Evolutionary conservation across 92 coral and sea anemone genomes (phyloP), one percentile per base, ranked within the genome.

Genomic region (Siderastrea siderea): DNA sequence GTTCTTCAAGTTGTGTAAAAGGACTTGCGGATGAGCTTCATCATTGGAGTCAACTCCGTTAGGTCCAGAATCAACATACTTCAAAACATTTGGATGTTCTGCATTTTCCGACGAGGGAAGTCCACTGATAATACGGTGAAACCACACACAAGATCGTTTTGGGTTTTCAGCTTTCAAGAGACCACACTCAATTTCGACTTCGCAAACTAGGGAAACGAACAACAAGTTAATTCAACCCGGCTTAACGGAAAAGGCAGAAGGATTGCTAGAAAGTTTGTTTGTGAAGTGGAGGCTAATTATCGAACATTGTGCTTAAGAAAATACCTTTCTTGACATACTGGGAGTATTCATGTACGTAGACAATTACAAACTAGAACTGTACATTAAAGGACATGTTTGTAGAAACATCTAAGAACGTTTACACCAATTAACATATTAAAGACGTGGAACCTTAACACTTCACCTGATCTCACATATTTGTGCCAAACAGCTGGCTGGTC

Each of bases 401-500:
- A 26, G 38, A 26, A 26, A 26, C 38, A 26, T 26, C 38, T 26
- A 26, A 26, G 38, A 26, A 26, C 38, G 38, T 26, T 26, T 26
- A 26, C 38, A 26, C 38, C 38, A 26, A 26, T 26, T 26, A 26
- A 26, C 38, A 26, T 26, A 26, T 26, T 26, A 26, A 26, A 26
- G 38, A 26, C 38, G 38, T 26, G 38, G 38, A 26, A 26, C 38
- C 38, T 26, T 26, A 26, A 69, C 83, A 66, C 1, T 51, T 74
- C 51, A 93, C 98, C 98, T 91, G 96, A 95, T 70, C 84, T 83
- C 7, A 87, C 89, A 84, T 85, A 95, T 49, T 71, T 90, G 78
- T 89, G 95, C 84, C 81, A 77, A 7, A 68, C 83, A 47, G 90
- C 92, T 16, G 50, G 53, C 10, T 82, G 77, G 38, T 82, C 88